Percentiles rank a stretch among this genome's conserved stretches.
These are phyloP conservation scores for Triops cancriformis DNA, from an alignment of 1,140 invertebrate genomes.

Conservation along the genomic window DNA sequence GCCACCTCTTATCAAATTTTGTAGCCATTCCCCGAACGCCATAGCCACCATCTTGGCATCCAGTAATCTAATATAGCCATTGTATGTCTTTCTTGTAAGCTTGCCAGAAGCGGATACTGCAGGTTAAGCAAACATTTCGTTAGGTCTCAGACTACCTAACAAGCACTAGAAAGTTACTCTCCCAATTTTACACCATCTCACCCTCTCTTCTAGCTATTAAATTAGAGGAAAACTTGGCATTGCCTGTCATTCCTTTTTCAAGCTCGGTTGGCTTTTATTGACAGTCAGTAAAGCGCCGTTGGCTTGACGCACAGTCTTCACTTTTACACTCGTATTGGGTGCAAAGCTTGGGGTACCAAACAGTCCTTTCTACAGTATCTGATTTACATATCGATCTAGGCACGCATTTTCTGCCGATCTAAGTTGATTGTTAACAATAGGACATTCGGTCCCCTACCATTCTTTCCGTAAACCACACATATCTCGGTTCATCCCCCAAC, in stretches of 20 bases:
- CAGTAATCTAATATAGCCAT: background rate
- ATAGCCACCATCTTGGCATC: background rate
- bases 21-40: background rate
- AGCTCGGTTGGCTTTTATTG: background rate
- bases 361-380: background rate
- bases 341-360: background rate
- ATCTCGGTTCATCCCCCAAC: no score
- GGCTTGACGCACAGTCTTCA: no score
- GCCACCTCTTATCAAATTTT: no score
- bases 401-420: background rate
- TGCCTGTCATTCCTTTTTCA: background rate
- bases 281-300: background rate
- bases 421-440: background rate
- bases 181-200: background rate
- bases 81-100: background rate
- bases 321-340: background rate
- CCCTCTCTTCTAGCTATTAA: background rate
- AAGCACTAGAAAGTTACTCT: background rate
- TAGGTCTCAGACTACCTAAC: no score
- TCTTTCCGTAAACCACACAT: no score
- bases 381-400: background rate
- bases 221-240: background rate
- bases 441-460: no score
- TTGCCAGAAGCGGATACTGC: background rate
- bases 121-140: no score